Evolutionary conservation across 2,113 vertebrate species (phyloP).

Genomic region (Elephas maximus): DNA sequence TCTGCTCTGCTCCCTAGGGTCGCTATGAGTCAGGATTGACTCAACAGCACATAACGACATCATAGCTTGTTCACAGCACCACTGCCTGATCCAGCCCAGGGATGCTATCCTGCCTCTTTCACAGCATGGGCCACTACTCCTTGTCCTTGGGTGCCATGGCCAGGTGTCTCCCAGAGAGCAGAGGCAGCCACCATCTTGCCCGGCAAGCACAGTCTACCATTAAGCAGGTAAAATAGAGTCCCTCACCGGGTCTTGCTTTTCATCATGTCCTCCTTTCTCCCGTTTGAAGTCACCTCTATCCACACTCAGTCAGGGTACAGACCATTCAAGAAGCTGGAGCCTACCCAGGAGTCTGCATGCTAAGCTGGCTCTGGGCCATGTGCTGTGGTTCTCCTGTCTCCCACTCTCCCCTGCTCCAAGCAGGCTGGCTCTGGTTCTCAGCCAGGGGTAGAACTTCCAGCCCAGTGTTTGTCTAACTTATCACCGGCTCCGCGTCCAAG

Average conservation of each 20-base stretch:
- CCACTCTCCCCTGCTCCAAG: background rate
- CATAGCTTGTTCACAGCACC: background rate
- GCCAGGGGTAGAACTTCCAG: background rate
- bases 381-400: background rate
- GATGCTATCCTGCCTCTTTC: background rate
- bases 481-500: background rate
- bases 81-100: background rate
- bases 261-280: background rate
- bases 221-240: background rate
- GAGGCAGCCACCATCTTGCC: background rate
- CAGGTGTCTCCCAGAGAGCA: too few species aligned
- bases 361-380: rapidly evolving
- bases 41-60: background rate
- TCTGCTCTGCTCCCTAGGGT: too few species aligned
- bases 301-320: background rate
- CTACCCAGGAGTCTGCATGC: background rate
- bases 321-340: background rate
- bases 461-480: background rate
- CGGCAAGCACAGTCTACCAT: background rate
- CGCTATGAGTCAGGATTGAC: background rate
- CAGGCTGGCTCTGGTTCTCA: background rate
- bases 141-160: background rate
- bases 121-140: background rate
- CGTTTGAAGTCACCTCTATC: background rate
- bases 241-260: background rate